A percentile compares a stretch with the other conserved stretches of the same genome.
These are phyloP conservation scores for Falco cherrug DNA, from an alignment of 2,797 vertebrate genomes.

Conservation along the genomic window DNA sequence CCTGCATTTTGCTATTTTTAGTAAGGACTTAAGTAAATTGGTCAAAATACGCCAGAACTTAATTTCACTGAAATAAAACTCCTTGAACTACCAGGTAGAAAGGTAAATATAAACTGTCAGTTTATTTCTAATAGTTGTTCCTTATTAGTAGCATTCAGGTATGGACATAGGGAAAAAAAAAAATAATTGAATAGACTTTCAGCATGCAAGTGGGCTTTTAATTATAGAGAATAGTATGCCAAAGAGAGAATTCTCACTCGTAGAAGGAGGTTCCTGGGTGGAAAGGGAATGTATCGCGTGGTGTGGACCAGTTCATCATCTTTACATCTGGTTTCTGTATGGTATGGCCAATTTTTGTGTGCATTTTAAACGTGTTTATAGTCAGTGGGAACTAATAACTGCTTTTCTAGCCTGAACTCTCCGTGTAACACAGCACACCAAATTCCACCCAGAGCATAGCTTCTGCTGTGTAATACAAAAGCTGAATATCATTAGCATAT, in stretches of 20 bases:
- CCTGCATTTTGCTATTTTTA: slow-evolving; percentile 4
- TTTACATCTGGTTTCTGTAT: not conserved
- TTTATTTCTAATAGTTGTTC: not conserved
- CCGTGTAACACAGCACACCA: not conserved
- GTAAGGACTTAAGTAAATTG: not conserved
- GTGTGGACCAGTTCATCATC: not conserved
- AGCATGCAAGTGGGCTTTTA: not conserved
- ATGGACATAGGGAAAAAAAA: not conserved
- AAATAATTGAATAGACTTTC: not conserved
- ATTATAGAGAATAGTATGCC: not conserved
- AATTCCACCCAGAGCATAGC: not conserved
- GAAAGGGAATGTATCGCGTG: not conserved
- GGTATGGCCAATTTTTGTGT: not conserved
- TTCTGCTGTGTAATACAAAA: slow-evolving; percentile 36
- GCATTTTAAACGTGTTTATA: not conserved
- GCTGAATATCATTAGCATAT: slow-evolving; percentile 5
- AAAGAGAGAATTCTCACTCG: not conserved
- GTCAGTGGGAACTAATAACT: not conserved
- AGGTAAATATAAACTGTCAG: not conserved
- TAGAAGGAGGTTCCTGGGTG: not conserved
- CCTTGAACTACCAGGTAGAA: not conserved
- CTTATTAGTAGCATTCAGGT: not conserved
- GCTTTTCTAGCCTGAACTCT: not conserved
- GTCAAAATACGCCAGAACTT: not conserved
- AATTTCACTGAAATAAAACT: not conserved